Evolutionary conservation across 2,888 invertebrate genomes (phyloP), one percentile per base, ranked within the genome.

Genomic region (Palloptera scutellata): DNA sequence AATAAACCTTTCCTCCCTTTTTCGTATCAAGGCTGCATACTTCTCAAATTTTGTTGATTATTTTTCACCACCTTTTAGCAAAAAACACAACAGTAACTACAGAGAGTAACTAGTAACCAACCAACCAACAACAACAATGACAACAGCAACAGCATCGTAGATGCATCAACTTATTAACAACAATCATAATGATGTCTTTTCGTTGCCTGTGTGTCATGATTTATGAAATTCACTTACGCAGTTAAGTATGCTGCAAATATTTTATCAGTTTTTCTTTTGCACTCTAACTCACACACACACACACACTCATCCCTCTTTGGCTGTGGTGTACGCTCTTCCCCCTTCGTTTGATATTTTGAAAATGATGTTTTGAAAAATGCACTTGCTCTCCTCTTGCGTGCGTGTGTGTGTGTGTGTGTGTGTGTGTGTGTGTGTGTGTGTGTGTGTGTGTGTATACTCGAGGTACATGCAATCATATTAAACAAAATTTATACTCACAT

Each of bases 201-300:
- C 15, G 41, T 57, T 58, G 48, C 42, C 65, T 64, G 59, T 70
- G 69, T 66, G 71, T 70, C 71, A 66, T 80, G 80, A 79, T 80
- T 79, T 80, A 79, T 79, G 55, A 57, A 40, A 63, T 40, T 61
- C 60, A 63, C 70, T 68, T 66, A 70, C 74, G 77, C 75, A 76
- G 78, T 77, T 77, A 78, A 78, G 73, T 79, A 79, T 80, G 78
- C 75, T 75, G 78, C 76, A 74, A 80, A 78, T 77, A 77, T 78
- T 77, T 75, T 72, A 19, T n/a, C 43, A 13, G 48, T 51, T 6
- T 51, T 41, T 48, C 42, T 48, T 64, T 63, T 55, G 30, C 30
- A 54, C 17, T 20, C 15, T 57, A 30, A 55, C n/a, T 55, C 10
- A 13, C 9, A 12, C 15, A 8, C 12, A 19, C 63, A 63, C n/a